phyloP scores from a whole-genome alignment of 2,113 vertebrate species.

The Puma concolor region DNA sequence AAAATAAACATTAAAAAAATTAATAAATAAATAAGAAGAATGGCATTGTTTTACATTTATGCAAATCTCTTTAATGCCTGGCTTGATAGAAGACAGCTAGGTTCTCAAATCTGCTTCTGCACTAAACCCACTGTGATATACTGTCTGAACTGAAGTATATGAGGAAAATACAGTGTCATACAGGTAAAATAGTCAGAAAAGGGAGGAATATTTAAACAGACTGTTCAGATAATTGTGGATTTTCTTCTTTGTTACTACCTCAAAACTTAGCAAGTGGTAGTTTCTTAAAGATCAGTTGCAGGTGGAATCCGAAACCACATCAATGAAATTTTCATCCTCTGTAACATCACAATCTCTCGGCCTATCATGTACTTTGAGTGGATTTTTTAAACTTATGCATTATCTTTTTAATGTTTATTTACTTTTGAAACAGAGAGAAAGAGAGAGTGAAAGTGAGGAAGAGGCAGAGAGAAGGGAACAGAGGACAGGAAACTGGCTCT shows the following conservation, averaged over 20 bases:
- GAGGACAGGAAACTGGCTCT: too few species aligned
- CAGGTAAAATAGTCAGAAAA: not conserved
- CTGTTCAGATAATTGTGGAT: not conserved
- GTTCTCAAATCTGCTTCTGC: not conserved
- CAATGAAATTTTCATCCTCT: not conserved
- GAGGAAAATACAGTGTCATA: not conserved
- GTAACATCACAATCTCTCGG: not conserved
- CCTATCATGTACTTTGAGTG: not conserved
- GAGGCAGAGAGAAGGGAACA: too few species aligned
- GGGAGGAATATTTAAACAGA: not conserved
- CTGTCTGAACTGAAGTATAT: not conserved
- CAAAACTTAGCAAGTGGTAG: not conserved
- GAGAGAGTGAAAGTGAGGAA: too few species aligned
- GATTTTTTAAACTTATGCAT: not conserved
- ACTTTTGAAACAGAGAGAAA: too few species aligned
- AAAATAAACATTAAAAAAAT: too few species aligned
- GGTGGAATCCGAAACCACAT: not conserved
- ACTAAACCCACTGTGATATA: not conserved
- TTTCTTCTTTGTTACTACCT: conserved; percentile 6
- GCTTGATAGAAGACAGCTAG: not conserved
- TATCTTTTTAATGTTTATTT: too few species aligned
- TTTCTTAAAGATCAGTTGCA: not conserved
- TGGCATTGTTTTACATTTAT: conserved; percentile 10
- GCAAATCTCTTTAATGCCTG: not conserved
- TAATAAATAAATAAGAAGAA: not conserved